Evolutionary conservation across 2,888 invertebrate species (phyloP), one percentile per base, ranked within the genome.

Genomic region (Petrophora chlorosata): DNA sequence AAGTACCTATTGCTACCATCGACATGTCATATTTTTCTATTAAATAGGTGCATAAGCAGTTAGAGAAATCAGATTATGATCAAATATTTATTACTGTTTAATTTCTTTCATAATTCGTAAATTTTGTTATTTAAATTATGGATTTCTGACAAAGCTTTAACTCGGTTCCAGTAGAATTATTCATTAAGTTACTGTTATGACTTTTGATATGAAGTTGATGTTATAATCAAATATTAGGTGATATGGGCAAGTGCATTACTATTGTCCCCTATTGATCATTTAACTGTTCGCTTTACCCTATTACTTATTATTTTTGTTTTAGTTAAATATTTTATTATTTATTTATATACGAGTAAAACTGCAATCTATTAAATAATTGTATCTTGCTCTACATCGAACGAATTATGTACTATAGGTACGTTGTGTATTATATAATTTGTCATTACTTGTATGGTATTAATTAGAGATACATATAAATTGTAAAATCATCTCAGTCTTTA

Each of bases 51-150:
- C 70, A 70, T 79, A 77, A 74, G 76, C 70, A 79, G 69, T 73
- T 68, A 72, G 79, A 73, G 75, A 78, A 80, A 77, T 74, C 76
- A 67, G 81, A 79, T 78, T 75, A 85, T 86, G 89, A 90, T 90
- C 89, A 90, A 90, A 90, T 90, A 90, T 89, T 88, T 90, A 87
- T 88, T 82, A 82, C 82, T 87, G 87, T 88, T 88, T 86, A 82
- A 82, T 87, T 84, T 83, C 83, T 82, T 85, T 82, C 76, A 79
- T 86, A 82, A 85, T 82, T 86, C 83, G 77, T 86, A 82, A 86
- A 86, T 84, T 87, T 88, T 86, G 86, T 88, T 90, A 85, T 84
- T 78, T 86, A 85, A 87, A 87, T 87, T 85, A 83, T 88, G 85
- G 82, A 88, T 86, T 89, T 89, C 84, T 88, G 84, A 84, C 74